phyloP scores from a whole-genome alignment of 2,888 invertebrate species.

The Deroplatys truncata region DNA sequence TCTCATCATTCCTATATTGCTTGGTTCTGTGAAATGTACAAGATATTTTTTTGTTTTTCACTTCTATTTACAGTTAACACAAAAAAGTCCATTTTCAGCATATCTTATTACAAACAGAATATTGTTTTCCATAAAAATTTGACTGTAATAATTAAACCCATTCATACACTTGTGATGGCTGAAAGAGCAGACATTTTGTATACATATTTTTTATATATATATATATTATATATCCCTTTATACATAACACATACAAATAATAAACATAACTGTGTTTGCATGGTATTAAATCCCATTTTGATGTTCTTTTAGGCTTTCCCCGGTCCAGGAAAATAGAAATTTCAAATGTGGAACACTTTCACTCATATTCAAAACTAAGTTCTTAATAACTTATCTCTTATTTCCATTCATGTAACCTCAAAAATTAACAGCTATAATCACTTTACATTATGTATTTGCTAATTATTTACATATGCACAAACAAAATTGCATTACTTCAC shows the following conservation, averaged over 20 bases:
- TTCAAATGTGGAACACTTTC: neutral
- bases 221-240: neutral
- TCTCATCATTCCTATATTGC: no score
- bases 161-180: neutral
- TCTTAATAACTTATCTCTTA: neutral
- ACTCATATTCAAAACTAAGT: neutral
- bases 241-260: neutral
- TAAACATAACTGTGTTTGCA: neutral
- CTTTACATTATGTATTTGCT: neutral
- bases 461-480: neutral
- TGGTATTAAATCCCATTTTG: neutral
- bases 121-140: neutral
- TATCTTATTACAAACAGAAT: neutral
- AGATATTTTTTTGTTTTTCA: neutral
- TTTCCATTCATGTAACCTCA: neutral
- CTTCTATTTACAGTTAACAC: neutral
- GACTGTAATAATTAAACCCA: neutral
- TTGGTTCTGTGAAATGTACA: no score
- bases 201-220: neutral
- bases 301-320: neutral
- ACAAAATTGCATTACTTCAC: neutral
- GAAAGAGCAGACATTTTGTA: neutral
- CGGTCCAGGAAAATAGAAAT: neutral
- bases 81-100: neutral
- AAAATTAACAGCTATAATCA: neutral